Evolutionary conservation across 2,113 vertebrate genomes (phyloP).

Genomic region (Xyliphius kryptos): DNA sequence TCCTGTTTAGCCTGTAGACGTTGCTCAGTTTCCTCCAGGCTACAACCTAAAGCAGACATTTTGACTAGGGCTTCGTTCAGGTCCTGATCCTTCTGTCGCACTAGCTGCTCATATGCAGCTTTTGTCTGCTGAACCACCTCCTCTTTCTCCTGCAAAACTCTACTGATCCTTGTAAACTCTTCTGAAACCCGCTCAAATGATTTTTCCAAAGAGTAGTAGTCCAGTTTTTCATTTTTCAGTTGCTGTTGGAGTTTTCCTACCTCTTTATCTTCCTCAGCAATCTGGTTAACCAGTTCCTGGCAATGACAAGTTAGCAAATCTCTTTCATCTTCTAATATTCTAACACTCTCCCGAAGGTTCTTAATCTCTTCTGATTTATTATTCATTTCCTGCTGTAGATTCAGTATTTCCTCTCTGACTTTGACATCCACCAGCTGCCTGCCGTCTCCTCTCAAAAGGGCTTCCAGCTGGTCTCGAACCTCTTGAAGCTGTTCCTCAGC

Average conservation of each 20-base stretch:
- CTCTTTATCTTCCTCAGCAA: slow-evolving; percentile 72
- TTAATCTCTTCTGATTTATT: slow-evolving; percentile 70
- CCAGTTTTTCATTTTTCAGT: slow-evolving; percentile 72
- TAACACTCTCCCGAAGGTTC: slow-evolving; percentile 73
- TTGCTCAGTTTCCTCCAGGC: slow-evolving; percentile 79
- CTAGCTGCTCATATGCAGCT: slow-evolving; percentile 73
- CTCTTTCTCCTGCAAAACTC: slow-evolving; percentile 77
- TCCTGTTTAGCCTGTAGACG: slow-evolving; percentile 77
- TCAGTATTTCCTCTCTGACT: slow-evolving; percentile 70
- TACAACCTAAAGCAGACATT: slow-evolving; percentile 77
- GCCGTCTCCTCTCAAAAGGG: slow-evolving; percentile 71
- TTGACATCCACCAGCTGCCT: slow-evolving; percentile 63
- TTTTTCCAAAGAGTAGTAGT: slow-evolving; percentile 74
- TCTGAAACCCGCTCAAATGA: slow-evolving; percentile 72
- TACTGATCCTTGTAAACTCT: slow-evolving; percentile 76
- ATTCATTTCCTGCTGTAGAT: slow-evolving; percentile 76
- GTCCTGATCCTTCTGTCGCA: slow-evolving; percentile 80
- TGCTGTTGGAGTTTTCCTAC: slow-evolving; percentile 73
- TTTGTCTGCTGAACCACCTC: slow-evolving; percentile 79
- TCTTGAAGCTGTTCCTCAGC: slow-evolving; percentile 75
- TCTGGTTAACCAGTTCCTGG: slow-evolving; percentile 83
- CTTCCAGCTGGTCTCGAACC: slow-evolving; percentile 75
- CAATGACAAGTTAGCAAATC: slow-evolving; percentile 75
- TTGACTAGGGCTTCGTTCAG: slow-evolving; percentile 82
- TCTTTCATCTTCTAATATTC: slow-evolving; percentile 75